Evolutionary conservation across 92 coral and sea anemone genomes (phyloP), one percentile per base, ranked within the genome.

Genomic region (Desmophyllum pertusum): DNA sequence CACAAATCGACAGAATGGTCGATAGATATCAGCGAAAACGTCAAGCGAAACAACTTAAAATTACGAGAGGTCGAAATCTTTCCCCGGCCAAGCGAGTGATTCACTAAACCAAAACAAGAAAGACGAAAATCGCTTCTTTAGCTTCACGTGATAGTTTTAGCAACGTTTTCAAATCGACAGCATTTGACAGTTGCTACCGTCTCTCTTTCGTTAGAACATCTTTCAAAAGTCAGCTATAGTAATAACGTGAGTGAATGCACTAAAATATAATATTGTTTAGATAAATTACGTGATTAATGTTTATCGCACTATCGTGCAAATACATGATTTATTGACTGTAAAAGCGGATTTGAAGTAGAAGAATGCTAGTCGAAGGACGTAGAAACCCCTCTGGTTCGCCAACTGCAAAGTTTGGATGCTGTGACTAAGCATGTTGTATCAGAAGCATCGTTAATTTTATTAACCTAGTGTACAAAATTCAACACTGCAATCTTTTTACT

Each of bases 121-220:
- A 21, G 36, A 51, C 35, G 29, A 23, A 35, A 35, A 23, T 31
- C 18, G 21, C 9, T 48, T 25, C 2, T 8, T 14, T 21, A n/a
- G 43, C 10, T 51, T 69, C 39, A 2, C 18, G 5, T 15, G n/a
- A 18, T 14, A 2, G 21, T 14, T 18, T 18, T 19, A 2, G 36
- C 23, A 18, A 29, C 27, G 13, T 21, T 48, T 38, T 45, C 23
- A 29, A 42, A 29, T 55, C 5, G 46, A 39, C 48, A 39, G 11
- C 43, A 73, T 73, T 83, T 83, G 80, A 83, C 80, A 73, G 86
- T 55, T 55, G 80, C 86, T 83, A 33, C 55, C 61, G 18, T 1
- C n/a, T n/a, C 19, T 9, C 18, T 41, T 50, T 36, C 45, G 40
- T 23, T 17, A 21, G 38, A 68, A 33, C 75, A 27, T 41, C 84